These are phyloP conservation scores for Peromyscus nudipes DNA, from an alignment of 2,797 vertebrate genomes.

Conservation along the genomic window DNA sequence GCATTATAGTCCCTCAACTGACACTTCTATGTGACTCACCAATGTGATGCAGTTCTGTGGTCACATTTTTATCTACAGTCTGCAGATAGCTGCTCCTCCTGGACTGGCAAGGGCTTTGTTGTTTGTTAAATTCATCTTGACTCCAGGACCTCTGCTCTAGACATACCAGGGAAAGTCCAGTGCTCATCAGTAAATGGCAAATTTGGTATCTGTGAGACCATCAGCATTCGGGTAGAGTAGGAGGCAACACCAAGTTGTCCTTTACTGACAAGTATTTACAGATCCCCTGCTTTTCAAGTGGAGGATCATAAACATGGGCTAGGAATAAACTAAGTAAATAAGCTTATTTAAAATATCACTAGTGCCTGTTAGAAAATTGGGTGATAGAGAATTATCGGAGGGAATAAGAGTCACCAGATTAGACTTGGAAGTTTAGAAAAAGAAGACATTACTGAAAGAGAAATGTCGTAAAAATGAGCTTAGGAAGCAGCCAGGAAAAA, in stretches of 20 bases:
- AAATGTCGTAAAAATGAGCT: neutral
- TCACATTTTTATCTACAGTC: neutral
- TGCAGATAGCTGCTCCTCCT: neutral
- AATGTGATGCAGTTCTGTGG: neutral
- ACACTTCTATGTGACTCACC: neutral
- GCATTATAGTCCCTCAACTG: neutral
- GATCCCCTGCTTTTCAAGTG: neutral
- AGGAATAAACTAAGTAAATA: neutral
- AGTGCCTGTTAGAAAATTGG: neutral
- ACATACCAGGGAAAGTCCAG: neutral
- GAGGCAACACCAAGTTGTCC: fast-evolving
- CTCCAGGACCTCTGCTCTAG: neutral
- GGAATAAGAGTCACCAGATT: neutral
- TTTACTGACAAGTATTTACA: neutral
- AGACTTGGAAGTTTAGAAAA: neutral
- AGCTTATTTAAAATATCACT: neutral
- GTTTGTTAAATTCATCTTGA: neutral
- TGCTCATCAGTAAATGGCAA: neutral
- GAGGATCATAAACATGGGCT: neutral
- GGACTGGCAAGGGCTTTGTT: neutral
- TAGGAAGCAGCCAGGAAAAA: neutral
- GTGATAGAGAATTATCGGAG: neutral
- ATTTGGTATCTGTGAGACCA: fast-evolving
- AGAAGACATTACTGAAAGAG: neutral
- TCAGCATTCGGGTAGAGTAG: neutral